phyloP scores from a whole-genome alignment of 2,888 invertebrate genomes.

The Eilema sororculum region DNA sequence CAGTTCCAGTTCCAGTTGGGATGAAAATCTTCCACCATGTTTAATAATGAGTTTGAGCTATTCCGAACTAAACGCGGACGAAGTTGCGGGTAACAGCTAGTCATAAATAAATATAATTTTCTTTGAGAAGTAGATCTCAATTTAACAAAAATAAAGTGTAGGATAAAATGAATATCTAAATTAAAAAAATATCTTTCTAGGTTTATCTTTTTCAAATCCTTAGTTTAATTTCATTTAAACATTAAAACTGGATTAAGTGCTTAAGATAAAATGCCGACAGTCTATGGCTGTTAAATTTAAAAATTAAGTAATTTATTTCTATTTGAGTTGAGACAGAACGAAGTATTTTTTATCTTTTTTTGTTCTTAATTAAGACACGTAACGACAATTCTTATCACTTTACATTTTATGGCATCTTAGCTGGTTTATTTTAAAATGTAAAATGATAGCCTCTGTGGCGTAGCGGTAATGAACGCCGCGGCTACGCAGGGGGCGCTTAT shows the following conservation, averaged over 20 bases:
- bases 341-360: neutral
- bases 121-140: slow-evolving; percentile 32
- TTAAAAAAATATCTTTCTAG: neutral
- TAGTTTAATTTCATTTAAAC: neutral
- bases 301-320: neutral
- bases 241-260: neutral
- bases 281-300: neutral
- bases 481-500: too few species aligned
- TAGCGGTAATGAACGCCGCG: too few species aligned
- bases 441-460: too few species aligned
- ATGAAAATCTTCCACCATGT: too few species aligned
- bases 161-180: neutral
- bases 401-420: too few species aligned
- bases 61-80: too few species aligned
- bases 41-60: too few species aligned
- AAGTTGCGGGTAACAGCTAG: too few species aligned
- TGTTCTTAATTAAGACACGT: neutral
- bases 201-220: neutral
- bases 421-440: too few species aligned
- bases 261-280: neutral
- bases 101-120: slow-evolving; percentile 36
- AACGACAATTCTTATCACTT: too few species aligned
- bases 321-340: neutral
- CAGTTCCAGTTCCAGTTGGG: too few species aligned
- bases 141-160: slow-evolving; percentile 8